These are phyloP conservation scores for Aromia moschata DNA, from an alignment of 2,888 invertebrate species.

Conservation along the genomic window DNA sequence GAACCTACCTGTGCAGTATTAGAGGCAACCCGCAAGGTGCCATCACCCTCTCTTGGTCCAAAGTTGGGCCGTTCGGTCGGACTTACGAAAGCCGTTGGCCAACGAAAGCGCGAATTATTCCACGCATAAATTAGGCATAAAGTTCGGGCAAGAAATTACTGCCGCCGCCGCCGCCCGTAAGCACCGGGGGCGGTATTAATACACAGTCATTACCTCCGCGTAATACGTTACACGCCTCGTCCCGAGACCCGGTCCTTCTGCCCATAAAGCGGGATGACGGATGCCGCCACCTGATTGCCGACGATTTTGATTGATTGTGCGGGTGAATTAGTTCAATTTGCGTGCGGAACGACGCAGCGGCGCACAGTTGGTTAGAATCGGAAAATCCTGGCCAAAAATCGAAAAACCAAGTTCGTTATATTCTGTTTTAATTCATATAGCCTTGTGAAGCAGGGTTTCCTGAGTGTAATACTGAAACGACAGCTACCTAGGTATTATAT, in stretches of 20 bases:
- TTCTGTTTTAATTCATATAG: too few species aligned
- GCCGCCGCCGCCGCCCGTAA: conserved; percentile 43
- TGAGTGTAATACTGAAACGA: too few species aligned
- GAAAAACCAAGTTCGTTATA: too few species aligned
- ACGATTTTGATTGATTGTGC: conserved; percentile 57
- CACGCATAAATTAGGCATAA: conserved; percentile 62
- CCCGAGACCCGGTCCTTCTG: conserved; percentile 39
- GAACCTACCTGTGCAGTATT: too few species aligned
- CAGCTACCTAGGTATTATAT: too few species aligned
- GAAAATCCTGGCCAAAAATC: too few species aligned
- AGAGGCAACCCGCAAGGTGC: neutral
- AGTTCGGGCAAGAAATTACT: conserved; percentile 62
- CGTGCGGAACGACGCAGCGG: conserved; percentile 6
- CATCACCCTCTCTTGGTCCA: conserved; percentile 3
- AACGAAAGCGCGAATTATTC: conserved; percentile 59
- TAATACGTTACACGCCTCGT: conserved; percentile 30
- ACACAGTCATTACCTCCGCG: conserved; percentile 57
- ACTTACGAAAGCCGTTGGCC: conserved; percentile 46
- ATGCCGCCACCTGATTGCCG: conserved; percentile 58
- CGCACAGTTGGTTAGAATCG: neutral
- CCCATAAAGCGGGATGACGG: conserved; percentile 53
- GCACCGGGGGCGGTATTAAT: conserved; percentile 55
- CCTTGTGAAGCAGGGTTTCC: too few species aligned
- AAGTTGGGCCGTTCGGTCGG: conserved; percentile 14
- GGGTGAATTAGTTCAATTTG: conserved; percentile 26